Evolutionary conservation across 2,797 vertebrate species (phyloP).

Genomic region (Alectoris magna): DNA sequence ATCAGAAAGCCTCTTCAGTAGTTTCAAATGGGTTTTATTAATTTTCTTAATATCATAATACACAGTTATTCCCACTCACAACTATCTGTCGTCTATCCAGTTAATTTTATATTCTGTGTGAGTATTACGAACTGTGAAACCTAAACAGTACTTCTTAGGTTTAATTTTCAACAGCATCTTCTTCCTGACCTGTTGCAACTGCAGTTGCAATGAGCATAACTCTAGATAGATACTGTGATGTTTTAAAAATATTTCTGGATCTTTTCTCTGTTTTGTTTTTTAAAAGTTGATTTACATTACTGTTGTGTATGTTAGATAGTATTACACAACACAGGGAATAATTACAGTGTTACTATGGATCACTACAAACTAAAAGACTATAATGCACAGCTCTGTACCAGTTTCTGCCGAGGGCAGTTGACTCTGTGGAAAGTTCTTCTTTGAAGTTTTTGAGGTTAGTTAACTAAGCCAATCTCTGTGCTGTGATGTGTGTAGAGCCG

Average conservation of each 20-base stretch:
- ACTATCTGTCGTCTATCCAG: neutral
- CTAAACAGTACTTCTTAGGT: neutral
- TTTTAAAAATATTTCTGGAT: neutral
- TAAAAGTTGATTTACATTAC: neutral
- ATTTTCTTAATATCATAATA: neutral
- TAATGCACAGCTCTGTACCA: accelerated
- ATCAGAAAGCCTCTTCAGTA: neutral
- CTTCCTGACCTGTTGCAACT: neutral
- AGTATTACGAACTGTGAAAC: neutral
- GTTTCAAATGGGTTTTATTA: neutral
- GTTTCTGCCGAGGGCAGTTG: neutral
- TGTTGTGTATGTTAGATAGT: neutral
- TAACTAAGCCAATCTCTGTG: neutral
- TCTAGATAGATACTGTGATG: neutral
- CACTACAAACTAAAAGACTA: too few relatives aligned
- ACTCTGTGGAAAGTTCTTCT: neutral
- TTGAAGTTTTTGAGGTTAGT: neutral
- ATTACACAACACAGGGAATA: neutral
- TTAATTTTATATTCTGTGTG: neutral
- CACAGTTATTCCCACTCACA: neutral
- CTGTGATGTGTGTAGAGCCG: neutral
- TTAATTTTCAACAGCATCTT: neutral
- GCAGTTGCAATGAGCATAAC: neutral
- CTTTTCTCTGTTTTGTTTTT: neutral
- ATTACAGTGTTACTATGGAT: neutral